Percentiles rank a stretch among this genome's conserved stretches.
Conservation (phyloP, 2,888 invertebrate species). For the Pemphredon lugubris region DNA sequence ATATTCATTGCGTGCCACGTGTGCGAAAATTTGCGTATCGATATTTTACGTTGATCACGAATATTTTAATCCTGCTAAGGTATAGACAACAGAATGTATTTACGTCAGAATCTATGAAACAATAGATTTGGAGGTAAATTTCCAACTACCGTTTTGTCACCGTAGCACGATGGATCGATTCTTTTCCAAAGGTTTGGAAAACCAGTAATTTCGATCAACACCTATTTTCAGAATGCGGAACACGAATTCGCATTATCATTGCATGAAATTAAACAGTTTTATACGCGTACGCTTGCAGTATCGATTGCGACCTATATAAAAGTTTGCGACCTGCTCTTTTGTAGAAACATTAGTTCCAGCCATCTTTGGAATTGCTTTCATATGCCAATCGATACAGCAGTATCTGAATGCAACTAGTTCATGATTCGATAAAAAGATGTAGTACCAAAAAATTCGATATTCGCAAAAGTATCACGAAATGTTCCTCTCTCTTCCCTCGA, state of each 20-base stretch:
- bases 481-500: no score
- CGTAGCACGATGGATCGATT: not conserved
- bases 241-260: constrained; percentile 19
- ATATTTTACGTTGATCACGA: no score
- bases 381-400: constrained; percentile 6
- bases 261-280: constrained; percentile 45
- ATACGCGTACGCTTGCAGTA: constrained; percentile 28
- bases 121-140: no score
- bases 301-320: constrained; percentile 57
- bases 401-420: constrained; percentile 1
- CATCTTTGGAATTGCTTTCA: constrained; percentile 25
- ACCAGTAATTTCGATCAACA: not conserved
- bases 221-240: not conserved
- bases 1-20: no score
- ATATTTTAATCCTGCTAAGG: no score
- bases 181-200: not conserved
- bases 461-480: no score
- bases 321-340: constrained; percentile 30
- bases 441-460: no score
- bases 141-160: no score
- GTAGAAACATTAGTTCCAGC: constrained; percentile 28
- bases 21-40: no score
- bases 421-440: constrained; percentile 11
- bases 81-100: no score
- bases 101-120: no score